These are phyloP conservation scores for Dastarcus helophoroides DNA, from an alignment of 2,888 invertebrate species.

Conservation along the genomic window DNA sequence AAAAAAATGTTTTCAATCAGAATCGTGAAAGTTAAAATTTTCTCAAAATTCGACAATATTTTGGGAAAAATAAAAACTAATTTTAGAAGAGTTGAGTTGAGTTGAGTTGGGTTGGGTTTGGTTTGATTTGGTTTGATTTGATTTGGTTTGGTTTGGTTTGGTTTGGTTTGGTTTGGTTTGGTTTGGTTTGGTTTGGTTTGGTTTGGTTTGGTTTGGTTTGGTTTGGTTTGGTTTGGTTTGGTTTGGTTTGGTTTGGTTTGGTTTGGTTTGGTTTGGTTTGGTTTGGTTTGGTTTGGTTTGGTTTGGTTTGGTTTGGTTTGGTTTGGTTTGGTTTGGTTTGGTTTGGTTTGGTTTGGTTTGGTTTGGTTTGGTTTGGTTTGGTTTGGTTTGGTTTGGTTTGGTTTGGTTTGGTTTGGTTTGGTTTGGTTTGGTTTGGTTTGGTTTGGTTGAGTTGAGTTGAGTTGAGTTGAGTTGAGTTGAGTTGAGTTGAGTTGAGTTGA, in stretches of 20 bases:
- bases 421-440: slow-evolving; percentile 7
- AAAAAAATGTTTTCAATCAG: no score
- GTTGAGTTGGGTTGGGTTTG: no score
- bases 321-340: slow-evolving; percentile 7
- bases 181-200: slow-evolving; percentile 8
- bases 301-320: slow-evolving; percentile 8
- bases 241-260: slow-evolving; percentile 4
- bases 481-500: no score
- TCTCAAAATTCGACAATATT: no score
- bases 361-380: slow-evolving; percentile 8
- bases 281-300: slow-evolving; percentile 3
- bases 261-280: slow-evolving; percentile 1
- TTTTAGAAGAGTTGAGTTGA: no score
- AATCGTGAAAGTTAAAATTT: no score
- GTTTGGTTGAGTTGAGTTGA: slow-evolving; percentile 6
- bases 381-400: slow-evolving; percentile 8
- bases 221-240: slow-evolving; percentile 8
- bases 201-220: slow-evolving; percentile 7
- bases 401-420: slow-evolving; percentile 7
- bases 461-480: slow-evolving; percentile 8
- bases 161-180: slow-evolving; percentile 8
- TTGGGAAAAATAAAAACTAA: no score
- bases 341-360: slow-evolving; percentile 8
- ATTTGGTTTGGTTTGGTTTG: slow-evolving; percentile 7
- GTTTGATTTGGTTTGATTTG: no score